Base-by-base conservation (phyloP, 2,888 invertebrate genomes). In the Limnephilus auricula region DNA sequence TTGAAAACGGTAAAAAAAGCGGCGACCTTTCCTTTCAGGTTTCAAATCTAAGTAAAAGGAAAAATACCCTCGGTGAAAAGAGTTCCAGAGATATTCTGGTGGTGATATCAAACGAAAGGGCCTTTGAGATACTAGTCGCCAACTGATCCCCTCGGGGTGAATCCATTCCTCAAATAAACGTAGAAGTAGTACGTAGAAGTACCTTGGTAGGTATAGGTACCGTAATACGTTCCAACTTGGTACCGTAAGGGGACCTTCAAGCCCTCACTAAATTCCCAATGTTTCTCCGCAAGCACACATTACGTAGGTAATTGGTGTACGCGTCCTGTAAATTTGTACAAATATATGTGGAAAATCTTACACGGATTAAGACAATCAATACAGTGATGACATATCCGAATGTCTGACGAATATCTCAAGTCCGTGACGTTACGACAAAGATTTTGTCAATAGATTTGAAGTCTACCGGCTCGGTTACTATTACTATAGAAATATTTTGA, bases 141-240 rank as follows among this genome's bases (percentile, higher is more conserved):
- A 65, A 65, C 65, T 65, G 65, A 65, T 65, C 25, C 65, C 65
- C 65, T n/a, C 65, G 65, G 65, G 65, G 25, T 9, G 65, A 65
- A 65, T 65, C 65, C 65, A 65, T 65, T 65, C 65, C 65, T 65
- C 65, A 65, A 65, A 65, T 65, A 65, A 65, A 65, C 65, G 65
- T 65, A 50, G 15, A 50, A 50, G 50, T 50, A 25, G 50, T 50
- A 50, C 18, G 50, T 50, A 50, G 0, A 50, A 2, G 15, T 6
- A 25, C 18, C 40, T 4, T 40, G 10, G 40, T 40, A 10, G 9
- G 18, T 50, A n/a, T 65, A 65, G 1, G 25, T 65, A 65, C 65
- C 65, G n/a, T 65, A 65, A 65, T 65, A 65, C 65, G 65, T 65
- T 65, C 65, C 65, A 65, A 65, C 65, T 65, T 65, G 65, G 65